Evolutionary conservation across 2,888 invertebrate species (phyloP), one percentile per base, ranked within the genome.

Genomic region (Pristionchus arcanus): DNA sequence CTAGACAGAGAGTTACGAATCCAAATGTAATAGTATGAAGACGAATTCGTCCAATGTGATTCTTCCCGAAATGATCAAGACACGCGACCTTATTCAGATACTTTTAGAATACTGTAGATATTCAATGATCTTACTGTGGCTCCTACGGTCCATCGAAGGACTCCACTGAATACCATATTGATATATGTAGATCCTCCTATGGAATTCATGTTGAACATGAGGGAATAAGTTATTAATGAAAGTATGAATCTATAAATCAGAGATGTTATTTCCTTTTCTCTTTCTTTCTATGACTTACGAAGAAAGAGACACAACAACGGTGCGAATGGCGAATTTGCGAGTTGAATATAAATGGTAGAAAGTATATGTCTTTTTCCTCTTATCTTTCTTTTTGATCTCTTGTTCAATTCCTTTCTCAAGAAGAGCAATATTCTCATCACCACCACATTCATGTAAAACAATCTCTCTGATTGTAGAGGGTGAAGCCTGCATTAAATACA

Each of bases 201-300:
- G 19, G 91, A 91, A 84, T 93, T 93, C 91, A 94, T 91, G 68
- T 94, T 94, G 92, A 93, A 94, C 15, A 94, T 89, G 1, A 94
- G 91, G 15, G 92, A 93, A 83, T 94, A 94, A 49, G 93, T 94
- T 53, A 94, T 91, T 9, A 93, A 87, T 16, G 93, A 91, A 77
- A 94, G 91, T 90, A 93, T 93, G 90, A 68, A 93, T 90, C 37
- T 71, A 55, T 55, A 21, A 55, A 55, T 55, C 3, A 55, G 21
- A 55, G 21, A 21, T 34, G 42, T 13, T 49, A 42, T 81, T 81
- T 81, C 34, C n/a, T 25, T n/a, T 66, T 66, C 28, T 66, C 42
- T 49, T 9, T 49, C 9, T 49, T 13, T 49, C 42, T 49, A 49
- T 49, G 11, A 34, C 55, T 53, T 16, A 87, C 87, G 63, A 68